Evolutionary conservation across 2,888 invertebrate species (phyloP).

Genomic region (Drosophila gaucha): DNA sequence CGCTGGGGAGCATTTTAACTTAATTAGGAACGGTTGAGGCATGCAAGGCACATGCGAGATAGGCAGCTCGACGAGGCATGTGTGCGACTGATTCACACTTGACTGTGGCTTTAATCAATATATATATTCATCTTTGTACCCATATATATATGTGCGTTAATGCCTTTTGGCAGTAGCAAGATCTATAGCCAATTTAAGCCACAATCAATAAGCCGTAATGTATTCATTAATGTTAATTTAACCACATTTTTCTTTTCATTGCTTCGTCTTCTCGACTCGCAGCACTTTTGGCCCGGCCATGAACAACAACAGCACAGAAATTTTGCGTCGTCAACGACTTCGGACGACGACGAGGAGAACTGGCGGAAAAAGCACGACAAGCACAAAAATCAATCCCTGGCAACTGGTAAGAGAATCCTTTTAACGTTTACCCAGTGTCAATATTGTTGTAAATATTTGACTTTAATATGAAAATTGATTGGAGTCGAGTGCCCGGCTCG

Average conservation of each 20-base stretch:
- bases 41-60: slow-evolving; percentile 23
- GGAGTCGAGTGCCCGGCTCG: slow-evolving; percentile 14
- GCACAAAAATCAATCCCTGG: slow-evolving; percentile 49
- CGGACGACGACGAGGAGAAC: slow-evolving; percentile 49
- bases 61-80: slow-evolving; percentile 2
- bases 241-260: slow-evolving; percentile 33
- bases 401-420: slow-evolving; percentile 52
- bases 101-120: slow-evolving; percentile 30
- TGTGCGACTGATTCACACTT: slow-evolving; percentile 32
- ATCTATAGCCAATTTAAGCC: slow-evolving; percentile 54
- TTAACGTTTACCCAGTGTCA: slow-evolving; percentile 20
- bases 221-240: slow-evolving; percentile 65
- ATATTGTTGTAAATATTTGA: slow-evolving; percentile 56
- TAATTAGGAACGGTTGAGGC: slow-evolving; percentile 71
- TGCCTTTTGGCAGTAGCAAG: slow-evolving; percentile 34
- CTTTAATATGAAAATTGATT: slow-evolving; percentile 47
- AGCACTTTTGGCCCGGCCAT: slow-evolving; percentile 43
- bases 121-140: slow-evolving; percentile 36
- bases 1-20: slow-evolving; percentile 78
- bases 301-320: slow-evolving; percentile 61
- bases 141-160: slow-evolving; percentile 13
- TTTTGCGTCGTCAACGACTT: slow-evolving; percentile 48
- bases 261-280: slow-evolving; percentile 2
- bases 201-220: slow-evolving; percentile 65
- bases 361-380: slow-evolving; percentile 41